Evolutionary conservation across 2,888 invertebrate genomes (phyloP).

Genomic region (Ophraella communa): DNA sequence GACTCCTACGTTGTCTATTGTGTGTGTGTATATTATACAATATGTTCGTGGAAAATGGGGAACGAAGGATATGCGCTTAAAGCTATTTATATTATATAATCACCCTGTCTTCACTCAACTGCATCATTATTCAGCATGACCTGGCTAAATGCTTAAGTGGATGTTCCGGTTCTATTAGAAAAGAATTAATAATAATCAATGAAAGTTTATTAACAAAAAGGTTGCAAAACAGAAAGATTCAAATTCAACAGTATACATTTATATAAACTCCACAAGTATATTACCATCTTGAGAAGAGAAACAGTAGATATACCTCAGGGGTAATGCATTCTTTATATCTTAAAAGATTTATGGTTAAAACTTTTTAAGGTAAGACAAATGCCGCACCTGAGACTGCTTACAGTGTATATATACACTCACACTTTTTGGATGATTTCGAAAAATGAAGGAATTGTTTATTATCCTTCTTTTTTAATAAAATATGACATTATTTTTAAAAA

Average conservation of each 20-base stretch:
- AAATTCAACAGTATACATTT: too few relatives aligned
- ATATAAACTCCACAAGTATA: slow-evolving; percentile 41
- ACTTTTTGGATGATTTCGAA: slow-evolving; percentile 27
- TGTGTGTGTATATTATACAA: slow-evolving; percentile 16
- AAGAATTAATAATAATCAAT: neutral
- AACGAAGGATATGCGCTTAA: slow-evolving; percentile 6
- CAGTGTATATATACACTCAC: slow-evolving; percentile 20
- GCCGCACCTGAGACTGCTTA: slow-evolving; percentile 45
- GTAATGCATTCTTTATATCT: slow-evolving; percentile 50
- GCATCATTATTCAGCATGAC: slow-evolving; percentile 2
- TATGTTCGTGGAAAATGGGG: slow-evolving; percentile 8
- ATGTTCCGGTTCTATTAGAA: neutral
- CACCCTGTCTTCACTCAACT: slow-evolving; percentile 1
- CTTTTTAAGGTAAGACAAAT: slow-evolving; percentile 47
- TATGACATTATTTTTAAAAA: slow-evolving; percentile 8
- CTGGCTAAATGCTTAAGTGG: neutral
- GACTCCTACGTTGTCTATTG: slow-evolving; percentile 21
- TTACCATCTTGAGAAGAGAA: slow-evolving; percentile 47
- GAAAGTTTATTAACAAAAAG: too few relatives aligned
- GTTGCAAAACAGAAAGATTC: too few relatives aligned
- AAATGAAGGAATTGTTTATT: slow-evolving; percentile 26
- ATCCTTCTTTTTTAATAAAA: slow-evolving; percentile 19
- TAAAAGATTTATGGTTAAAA: slow-evolving; percentile 50
- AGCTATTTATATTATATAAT: slow-evolving; percentile 5
- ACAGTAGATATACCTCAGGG: slow-evolving; percentile 42